These are phyloP conservation scores for Acyrthosiphon pisum DNA, from an alignment of 1,140 invertebrate genomes.

Conservation along the genomic window DNA sequence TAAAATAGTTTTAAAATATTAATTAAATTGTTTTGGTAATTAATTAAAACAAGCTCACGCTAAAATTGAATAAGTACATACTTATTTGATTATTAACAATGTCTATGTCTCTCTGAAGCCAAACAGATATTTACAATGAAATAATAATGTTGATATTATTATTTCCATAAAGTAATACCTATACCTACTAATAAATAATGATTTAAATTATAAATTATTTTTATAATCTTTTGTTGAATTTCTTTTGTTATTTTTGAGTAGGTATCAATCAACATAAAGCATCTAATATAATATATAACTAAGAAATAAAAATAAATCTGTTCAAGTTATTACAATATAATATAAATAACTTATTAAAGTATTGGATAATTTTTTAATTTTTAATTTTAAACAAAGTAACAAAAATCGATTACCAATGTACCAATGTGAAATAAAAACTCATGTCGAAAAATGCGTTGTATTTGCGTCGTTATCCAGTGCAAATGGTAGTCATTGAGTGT, in stretches of 20 bases:
- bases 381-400: no score
- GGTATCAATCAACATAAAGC: background rate
- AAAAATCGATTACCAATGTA: background rate
- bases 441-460: background rate
- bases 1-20: slow-evolving; percentile 10
- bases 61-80: no score
- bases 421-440: background rate
- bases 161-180: background rate
- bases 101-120: background rate
- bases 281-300: background rate
- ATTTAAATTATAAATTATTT: no score
- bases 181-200: no score
- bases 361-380: background rate
- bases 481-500: no score
- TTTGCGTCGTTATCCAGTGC: background rate
- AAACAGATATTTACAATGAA: background rate
- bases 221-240: background rate
- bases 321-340: background rate
- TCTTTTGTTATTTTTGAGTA: background rate
- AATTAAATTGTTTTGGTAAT: slow-evolving; percentile 11
- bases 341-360: background rate
- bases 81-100: background rate
- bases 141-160: background rate
- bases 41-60: background rate
- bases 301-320: background rate